Base-by-base conservation (phyloP, 1,140 invertebrate species). In the Drosophila lacteicornis region DNA sequence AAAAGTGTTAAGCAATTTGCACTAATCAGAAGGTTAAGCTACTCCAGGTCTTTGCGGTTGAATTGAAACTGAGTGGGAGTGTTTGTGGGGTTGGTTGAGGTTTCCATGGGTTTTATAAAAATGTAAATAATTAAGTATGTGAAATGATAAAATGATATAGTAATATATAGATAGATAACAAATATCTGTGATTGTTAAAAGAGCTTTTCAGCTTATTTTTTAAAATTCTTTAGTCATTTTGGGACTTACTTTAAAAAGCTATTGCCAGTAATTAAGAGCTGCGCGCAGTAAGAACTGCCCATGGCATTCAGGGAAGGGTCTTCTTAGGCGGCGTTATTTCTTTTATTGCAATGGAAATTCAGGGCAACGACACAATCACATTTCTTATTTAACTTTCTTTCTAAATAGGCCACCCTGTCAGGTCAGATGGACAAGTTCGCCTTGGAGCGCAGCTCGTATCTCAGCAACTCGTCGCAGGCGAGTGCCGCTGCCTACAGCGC, bases 341-440 rank as follows among this genome's bases (percentile, higher is more conserved):
- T 36, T 36, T 11, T 36, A 36, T 36, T 36, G 3, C 4, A 36
- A 4, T 36, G 3, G 2, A 36, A 36, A 36, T 11, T 11, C 11
- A 36, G 9, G 11, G 9, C 9, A 11, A 11, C 33, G 33, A 36
- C 9, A 12, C 33, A 36, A 8, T 2, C 30, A 8, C 2, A 33
- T 33, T 36, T 12, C 33, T 36, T 3, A 36, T 36, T n/a, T n/a
- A n/a, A n/a, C n/a, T n/a, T 30, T 11, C 33, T 12, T 3, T 36
- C 33, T 11, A 36, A 42, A 22, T 55, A 92, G 92, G 76, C 88
- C 59, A 82, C 91, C 9, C 82, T 92, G n/a, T 75, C 80, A 2
- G 86, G 91, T 4, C 92, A 93, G 70, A 93, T 93, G 91, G 92
- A 93, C 68, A 93, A 93, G 47, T 93, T 93, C 12, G 92, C 92